Conservation (phyloP, 2,888 invertebrate species). For the Zaprionus lineosus region DNA sequence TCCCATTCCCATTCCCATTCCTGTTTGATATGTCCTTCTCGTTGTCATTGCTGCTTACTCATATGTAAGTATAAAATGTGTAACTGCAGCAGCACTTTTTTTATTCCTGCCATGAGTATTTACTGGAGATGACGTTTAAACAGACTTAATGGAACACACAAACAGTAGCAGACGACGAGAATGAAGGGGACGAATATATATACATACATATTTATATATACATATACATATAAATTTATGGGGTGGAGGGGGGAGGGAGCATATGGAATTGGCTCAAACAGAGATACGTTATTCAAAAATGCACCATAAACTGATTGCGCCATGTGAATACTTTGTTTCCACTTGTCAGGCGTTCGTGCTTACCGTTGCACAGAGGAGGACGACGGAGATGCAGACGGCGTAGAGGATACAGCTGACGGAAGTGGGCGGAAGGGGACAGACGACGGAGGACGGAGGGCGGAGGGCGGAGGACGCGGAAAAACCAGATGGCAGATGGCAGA, state of each 20-base stretch:
- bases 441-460: too few species aligned
- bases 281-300: constrained; percentile 14
- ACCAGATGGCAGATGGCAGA: too few species aligned
- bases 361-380: too few species aligned
- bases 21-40: too few species aligned
- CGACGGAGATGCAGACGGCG: too few species aligned
- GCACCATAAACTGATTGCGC: constrained; percentile 16
- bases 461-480: too few species aligned
- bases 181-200: too few species aligned
- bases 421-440: too few species aligned
- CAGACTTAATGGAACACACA: constrained; percentile 9
- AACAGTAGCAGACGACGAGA: too few species aligned
- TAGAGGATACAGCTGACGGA: too few species aligned
- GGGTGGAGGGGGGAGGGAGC: not conserved
- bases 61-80: not conserved
- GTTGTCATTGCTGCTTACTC: not conserved
- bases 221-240: too few species aligned
- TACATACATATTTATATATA: too few species aligned
- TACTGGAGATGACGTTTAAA: constrained; percentile 12
- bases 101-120: constrained; percentile 9
- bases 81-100: constrained; percentile 2
- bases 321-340: constrained; percentile 24
- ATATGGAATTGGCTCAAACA: constrained; percentile 14
- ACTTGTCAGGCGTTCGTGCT: constrained; percentile 7
- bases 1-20: not conserved